Base-by-base conservation (phyloP, 1,140 invertebrate genomes). In the Aphelenchoides avenae region DNA sequence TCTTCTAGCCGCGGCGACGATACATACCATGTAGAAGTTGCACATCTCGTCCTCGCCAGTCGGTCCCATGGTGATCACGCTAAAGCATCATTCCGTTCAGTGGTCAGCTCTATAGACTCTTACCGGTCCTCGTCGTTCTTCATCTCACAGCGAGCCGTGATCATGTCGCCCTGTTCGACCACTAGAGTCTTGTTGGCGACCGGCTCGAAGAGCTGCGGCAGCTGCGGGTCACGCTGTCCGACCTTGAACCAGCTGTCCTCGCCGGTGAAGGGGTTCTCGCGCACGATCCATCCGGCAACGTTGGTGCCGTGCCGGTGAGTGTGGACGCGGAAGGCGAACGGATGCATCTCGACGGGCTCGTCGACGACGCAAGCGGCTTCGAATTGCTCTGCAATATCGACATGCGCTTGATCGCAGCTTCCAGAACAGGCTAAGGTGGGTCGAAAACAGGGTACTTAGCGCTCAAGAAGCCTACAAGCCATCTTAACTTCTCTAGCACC, bases 31-130 rank as follows among this genome's bases (percentile, higher is more conserved):
- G 79, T 98, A 98, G 78, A 98, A 96, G 79, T 98, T 98, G 81
- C 94, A 98, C 94, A 98, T 98, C 81, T 98, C 94, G 76, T 98
- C 90, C 20, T 87, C 83, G 66, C 89, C 89, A 13, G 91, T 94
- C 5, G 85, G 78, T 0, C 89, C 75, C 40, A 77, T 66, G 7
- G 57, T 29, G 18, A 75, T 66, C 9, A 43, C 57, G 18, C 63
- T 65, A 15, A 64, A 63, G 15, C 24, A 29, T 11, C 11, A 18
- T 43, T 30, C 53, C 26, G 18, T 52, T 64, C 15, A 64, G 18
- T 66, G 11, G 24, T 89, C 87, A 90, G 90, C 72, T 92, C 86
- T 67, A 80, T 26, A 79, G 4, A 87, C 91, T 60, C 70, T n/a
- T n/a, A 75, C 13, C 77, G 82, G 57, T 82, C 79, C 41, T 84